Conservation (phyloP, 2,113 vertebrate genomes). For the Leuciscus idus region DNA sequence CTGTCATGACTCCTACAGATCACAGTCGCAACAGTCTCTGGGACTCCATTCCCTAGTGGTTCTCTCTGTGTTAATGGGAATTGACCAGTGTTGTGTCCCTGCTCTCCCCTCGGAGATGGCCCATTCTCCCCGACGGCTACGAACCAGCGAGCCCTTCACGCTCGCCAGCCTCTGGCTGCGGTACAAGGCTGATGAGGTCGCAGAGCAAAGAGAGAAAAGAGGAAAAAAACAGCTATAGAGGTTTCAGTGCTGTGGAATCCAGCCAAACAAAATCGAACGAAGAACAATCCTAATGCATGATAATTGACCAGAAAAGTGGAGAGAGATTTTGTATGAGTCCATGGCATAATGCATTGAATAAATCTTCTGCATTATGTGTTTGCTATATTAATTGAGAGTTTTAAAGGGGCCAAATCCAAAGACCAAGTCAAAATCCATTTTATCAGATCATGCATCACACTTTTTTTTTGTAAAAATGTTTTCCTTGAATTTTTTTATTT, state of each 20-base stretch:
- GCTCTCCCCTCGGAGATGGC: slow-evolving; percentile 29
- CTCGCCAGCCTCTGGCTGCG: slow-evolving; percentile 13
- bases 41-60: slow-evolving; percentile 44
- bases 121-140: slow-evolving; percentile 44
- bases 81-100: slow-evolving; percentile 57
- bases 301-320: slow-evolving; percentile 14
- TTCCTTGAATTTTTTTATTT: too few relatives aligned
- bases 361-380: neutral
- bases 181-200: slow-evolving; percentile 44
- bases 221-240: slow-evolving; percentile 21
- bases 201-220: neutral
- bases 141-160: slow-evolving; percentile 31
- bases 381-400: neutral
- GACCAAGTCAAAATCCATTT: neutral
- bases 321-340: neutral
- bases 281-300: slow-evolving; percentile 6
- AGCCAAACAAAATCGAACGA: slow-evolving; percentile 19
- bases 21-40: slow-evolving; percentile 43
- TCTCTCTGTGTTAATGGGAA: slow-evolving; percentile 60
- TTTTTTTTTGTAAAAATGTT: too few relatives aligned
- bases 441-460: too few relatives aligned
- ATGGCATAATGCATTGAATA: slow-evolving; percentile 1
- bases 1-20: slow-evolving; percentile 51
- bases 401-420: neutral
- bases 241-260: slow-evolving; percentile 10